phyloP scores from a whole-genome alignment of 2,113 vertebrate species.

The Leucopsar rothschildi region DNA sequence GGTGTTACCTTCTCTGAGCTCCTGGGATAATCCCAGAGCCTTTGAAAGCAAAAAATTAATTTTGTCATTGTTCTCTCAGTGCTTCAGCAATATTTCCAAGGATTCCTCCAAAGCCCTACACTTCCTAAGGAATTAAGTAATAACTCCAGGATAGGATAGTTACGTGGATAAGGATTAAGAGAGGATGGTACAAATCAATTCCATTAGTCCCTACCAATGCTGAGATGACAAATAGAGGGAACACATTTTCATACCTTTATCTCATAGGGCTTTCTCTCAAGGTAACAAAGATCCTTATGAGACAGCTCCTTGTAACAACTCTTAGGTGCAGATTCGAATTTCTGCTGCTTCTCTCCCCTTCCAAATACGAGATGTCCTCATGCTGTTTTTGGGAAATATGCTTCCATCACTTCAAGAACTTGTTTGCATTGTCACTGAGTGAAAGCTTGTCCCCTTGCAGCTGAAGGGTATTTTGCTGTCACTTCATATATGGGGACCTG shows the following conservation, averaged over 20 bases:
- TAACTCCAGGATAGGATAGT: background rate
- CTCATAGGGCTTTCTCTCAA: background rate
- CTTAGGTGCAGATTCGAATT: background rate
- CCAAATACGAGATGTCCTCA: accelerated
- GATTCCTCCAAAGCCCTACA: background rate
- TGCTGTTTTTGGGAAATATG: background rate
- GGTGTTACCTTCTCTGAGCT: background rate
- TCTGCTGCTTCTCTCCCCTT: background rate
- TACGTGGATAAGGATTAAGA: background rate
- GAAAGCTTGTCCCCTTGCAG: background rate
- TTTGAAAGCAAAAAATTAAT: background rate
- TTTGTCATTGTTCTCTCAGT: background rate
- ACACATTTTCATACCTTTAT: background rate
- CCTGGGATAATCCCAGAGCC: background rate
- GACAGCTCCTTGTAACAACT: background rate
- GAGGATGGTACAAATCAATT: background rate
- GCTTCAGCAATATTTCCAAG: background rate
- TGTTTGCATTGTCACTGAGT: background rate
- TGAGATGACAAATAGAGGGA: background rate
- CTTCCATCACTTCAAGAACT: background rate
- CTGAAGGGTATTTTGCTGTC: background rate
- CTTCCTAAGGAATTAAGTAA: background rate
- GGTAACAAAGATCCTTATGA: background rate
- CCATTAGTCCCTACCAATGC: background rate
- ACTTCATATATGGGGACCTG: background rate